Base-by-base conservation (phyloP, 2,113 vertebrate genomes). In the Tychaedon coryphoeus region DNA sequence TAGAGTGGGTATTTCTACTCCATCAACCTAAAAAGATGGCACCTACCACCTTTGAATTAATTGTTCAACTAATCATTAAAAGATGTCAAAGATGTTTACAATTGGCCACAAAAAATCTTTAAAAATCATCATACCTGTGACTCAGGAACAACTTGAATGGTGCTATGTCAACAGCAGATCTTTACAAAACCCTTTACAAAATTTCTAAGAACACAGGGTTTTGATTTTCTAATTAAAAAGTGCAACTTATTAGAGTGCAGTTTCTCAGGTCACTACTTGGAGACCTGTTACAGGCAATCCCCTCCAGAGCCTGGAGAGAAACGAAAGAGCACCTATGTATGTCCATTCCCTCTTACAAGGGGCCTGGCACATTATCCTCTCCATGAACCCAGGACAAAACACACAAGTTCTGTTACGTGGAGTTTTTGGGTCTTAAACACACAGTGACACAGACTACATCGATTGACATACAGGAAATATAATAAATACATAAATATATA, bases 401-500 rank as follows among this genome's bases (percentile, higher is more conserved):
- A n/a, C 8, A 10, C 5, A 47, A 33, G 9, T 48, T 40, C 28
- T 0, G 0, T 48, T 48, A 56, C 8, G 6, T 2, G 2, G 7
- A n/a, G 9, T 1, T n/a, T 36, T n/a, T 3, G 2, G 6, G 19
- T 48, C 19, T 65, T 40, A 48, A 65, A 65, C 40, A n/a, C 34
- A 15, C 11, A 56, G n/a, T n/a, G 34, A 84, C 14, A 65, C 6
- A 40, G 42, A 85, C 24, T 40, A 8, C 34, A n/a, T 7, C 6
- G 24, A 40, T 1, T 65, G 50, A 65, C 12, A 28, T 19, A 38
- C 7, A 64, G 7, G 2, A 54, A 54, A 54, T 64, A 20, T 10
- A 38, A 8, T 36, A 17, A 20, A 18, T 17, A 33, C 17, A 14
- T 9, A 53, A 20, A 61, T 8, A 34, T 26, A 33, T 26, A 28